Conservation (phyloP, 2,888 invertebrate species). For the Lasiommata megera region DNA sequence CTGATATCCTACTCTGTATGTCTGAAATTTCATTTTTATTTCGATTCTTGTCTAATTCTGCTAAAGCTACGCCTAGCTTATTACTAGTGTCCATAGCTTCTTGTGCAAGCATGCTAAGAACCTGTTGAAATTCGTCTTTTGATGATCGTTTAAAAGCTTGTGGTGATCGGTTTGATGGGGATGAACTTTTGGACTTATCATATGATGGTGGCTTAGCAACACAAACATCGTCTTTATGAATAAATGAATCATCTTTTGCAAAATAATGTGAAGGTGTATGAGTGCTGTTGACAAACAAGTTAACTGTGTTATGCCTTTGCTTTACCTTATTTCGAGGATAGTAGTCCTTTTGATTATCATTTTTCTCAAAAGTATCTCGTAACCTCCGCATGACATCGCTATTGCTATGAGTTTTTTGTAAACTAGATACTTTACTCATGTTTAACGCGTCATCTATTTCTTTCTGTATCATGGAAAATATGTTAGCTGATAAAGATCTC, state of each 20-base stretch:
- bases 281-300: slow-evolving; percentile 73
- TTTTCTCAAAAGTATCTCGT: slow-evolving; percentile 70
- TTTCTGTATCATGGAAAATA: slow-evolving; percentile 88
- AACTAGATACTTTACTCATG: slow-evolving; percentile 69
- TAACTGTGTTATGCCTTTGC: slow-evolving; percentile 76
- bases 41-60: slow-evolving; percentile 78
- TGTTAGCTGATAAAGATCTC: slow-evolving; percentile 91
- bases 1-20: slow-evolving; percentile 73
- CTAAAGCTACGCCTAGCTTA: slow-evolving; percentile 84
- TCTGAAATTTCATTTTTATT: slow-evolving; percentile 64
- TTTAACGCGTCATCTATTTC: slow-evolving; percentile 82
- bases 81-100: slow-evolving; percentile 89
- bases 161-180: slow-evolving; percentile 81
- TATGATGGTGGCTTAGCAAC: slow-evolving; percentile 74
- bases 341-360: slow-evolving; percentile 63
- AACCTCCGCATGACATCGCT: slow-evolving; percentile 80
- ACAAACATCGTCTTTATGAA: slow-evolving; percentile 73
- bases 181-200: slow-evolving; percentile 78
- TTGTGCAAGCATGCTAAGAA: slow-evolving; percentile 86
- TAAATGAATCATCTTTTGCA: slow-evolving; percentile 78
- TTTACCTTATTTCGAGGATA: slow-evolving; percentile 77
- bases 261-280: slow-evolving; percentile 71
- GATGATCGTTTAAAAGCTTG: slow-evolving; percentile 71
- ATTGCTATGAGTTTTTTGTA: slow-evolving; percentile 84
- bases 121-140: slow-evolving; percentile 84